Conservation (phyloP, 2,113 vertebrate genomes). For the Corvus cornix region DNA sequence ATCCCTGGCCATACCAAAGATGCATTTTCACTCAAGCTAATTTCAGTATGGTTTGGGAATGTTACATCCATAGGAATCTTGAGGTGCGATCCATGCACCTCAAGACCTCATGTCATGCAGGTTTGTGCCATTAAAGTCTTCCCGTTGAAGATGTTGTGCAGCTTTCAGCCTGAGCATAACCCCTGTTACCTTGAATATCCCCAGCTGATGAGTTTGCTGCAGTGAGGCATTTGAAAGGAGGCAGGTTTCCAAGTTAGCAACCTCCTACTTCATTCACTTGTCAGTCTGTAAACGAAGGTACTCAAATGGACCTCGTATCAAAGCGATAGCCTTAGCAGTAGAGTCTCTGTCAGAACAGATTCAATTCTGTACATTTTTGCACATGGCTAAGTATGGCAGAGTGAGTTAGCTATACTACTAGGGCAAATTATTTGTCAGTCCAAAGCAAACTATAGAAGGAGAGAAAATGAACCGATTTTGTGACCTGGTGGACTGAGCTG, state of each 20-base stretch:
- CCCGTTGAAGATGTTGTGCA: not conserved
- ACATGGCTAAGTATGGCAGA: not conserved
- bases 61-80: not conserved
- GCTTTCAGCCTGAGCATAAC: not conserved
- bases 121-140: not conserved
- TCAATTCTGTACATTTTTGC: not conserved
- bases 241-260: not conserved
- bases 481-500: not conserved
- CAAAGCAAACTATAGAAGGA: not conserved
- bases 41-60: not conserved
- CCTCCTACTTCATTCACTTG: not conserved
- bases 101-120: rapidly evolving
- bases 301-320: not conserved
- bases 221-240: not conserved
- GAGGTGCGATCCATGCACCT: not conserved
- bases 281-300: not conserved
- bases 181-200: not conserved
- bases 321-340: not conserved
- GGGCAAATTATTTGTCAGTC: not conserved
- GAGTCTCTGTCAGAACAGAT: not conserved
- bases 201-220: not conserved
- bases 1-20: not conserved
- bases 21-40: not conserved
- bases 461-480: not conserved
- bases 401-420: not conserved